Percentiles rank a stretch among this genome's conserved stretches.
These are phyloP conservation scores for Heliconius hortense DNA, from an alignment of 2,888 invertebrate species.

Conservation along the genomic window DNA sequence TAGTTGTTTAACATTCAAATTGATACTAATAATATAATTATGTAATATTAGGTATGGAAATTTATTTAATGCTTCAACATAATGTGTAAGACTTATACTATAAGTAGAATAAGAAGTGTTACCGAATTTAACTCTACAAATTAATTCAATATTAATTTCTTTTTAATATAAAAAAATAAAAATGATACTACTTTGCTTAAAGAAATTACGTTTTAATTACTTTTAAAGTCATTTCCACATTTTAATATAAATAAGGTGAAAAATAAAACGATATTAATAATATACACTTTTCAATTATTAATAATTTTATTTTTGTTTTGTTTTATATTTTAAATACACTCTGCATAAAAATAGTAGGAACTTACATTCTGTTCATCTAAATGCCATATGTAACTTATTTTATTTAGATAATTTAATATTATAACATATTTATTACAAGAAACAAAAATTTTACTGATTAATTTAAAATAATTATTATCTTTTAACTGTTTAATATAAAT, in stretches of 20 bases:
- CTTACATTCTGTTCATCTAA: conserved; percentile 52
- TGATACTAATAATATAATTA: too few species aligned
- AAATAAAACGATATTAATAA: conserved; percentile 25
- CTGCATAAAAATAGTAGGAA: conserved; percentile 60
- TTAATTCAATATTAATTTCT: too few species aligned
- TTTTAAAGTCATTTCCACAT: background rate
- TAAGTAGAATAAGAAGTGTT: too few species aligned
- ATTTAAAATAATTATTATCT: conserved; percentile 1
- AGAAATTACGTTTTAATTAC: too few species aligned
- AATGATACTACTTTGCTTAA: too few species aligned
- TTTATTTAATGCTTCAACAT: too few species aligned
- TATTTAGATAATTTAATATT: conserved; percentile 17
- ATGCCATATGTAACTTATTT: conserved; percentile 45
- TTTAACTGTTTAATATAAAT: conserved; percentile 20
- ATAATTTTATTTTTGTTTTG: conserved; percentile 32
- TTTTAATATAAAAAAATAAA: too few species aligned
- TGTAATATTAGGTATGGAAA: too few species aligned
- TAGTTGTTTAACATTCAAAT: too few species aligned
- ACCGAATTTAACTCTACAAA: too few species aligned
- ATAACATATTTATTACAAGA: conserved; percentile 20
- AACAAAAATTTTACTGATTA: background rate
- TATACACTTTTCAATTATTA: conserved; percentile 33
- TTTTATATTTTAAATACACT: conserved; percentile 47
- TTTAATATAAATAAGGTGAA: background rate
- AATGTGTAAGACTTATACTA: too few species aligned